phyloP scores from a whole-genome alignment of 2,113 vertebrate species.

The Polypterus senegalus region DNA sequence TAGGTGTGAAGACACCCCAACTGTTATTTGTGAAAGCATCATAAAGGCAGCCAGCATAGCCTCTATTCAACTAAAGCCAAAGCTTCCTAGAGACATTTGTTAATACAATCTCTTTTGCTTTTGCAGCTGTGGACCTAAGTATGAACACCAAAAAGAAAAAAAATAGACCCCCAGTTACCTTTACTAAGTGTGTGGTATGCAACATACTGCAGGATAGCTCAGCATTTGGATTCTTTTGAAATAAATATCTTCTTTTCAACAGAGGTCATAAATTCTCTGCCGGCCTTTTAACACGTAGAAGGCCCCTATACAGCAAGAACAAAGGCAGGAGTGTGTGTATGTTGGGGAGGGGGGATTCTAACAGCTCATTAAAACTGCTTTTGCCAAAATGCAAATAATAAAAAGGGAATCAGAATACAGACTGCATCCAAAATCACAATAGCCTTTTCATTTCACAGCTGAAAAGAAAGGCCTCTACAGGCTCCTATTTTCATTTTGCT shows the following conservation, averaged over 20 bases:
- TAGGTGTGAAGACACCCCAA: no score
- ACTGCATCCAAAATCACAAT: neutral
- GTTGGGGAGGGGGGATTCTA: neutral
- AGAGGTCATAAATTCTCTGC: constrained; percentile 30
- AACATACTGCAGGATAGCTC: constrained; percentile 8
- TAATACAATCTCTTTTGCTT: neutral
- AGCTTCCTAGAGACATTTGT: neutral
- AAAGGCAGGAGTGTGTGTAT: neutral
- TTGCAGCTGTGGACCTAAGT: neutral
- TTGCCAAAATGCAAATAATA: neutral
- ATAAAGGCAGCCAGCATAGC: neutral
- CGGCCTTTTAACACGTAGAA: constrained; percentile 26
- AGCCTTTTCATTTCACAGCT: neutral
- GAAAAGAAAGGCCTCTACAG: no score
- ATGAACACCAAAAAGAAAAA: neutral
- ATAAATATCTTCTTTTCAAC: constrained; percentile 24
- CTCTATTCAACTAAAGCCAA: neutral
- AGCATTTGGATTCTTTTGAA: constrained; percentile 11
- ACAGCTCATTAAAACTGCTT: neutral
- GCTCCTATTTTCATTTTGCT: no score
- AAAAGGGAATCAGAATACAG: neutral
- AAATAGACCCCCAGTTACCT: neutral
- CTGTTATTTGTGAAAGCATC: constrained; percentile 11
- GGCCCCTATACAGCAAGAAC: constrained; percentile 23
- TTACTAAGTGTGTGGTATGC: constrained; percentile 15